These are phyloP conservation scores for Pelodiscus sinensis DNA, from an alignment of 2,113 vertebrate genomes.

Conservation along the genomic window DNA sequence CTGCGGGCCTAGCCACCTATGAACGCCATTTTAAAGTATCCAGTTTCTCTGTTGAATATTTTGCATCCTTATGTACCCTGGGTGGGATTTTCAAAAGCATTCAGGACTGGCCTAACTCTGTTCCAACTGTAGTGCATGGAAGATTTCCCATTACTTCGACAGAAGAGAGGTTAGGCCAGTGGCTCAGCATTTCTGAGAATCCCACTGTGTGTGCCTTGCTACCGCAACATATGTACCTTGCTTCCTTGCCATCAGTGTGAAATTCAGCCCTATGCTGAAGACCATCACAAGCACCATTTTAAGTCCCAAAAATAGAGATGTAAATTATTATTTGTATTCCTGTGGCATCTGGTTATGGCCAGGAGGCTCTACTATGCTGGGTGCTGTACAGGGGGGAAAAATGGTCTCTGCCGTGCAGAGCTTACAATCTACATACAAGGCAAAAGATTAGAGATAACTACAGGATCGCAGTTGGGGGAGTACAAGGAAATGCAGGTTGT, in stretches of 20 bases:
- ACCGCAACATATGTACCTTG: neutral
- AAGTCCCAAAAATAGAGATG: neutral
- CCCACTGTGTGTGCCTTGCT: neutral
- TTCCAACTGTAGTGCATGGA: neutral
- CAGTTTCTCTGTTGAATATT: rapidly evolving
- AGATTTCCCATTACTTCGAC: neutral
- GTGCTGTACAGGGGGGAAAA: neutral
- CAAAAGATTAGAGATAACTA: neutral
- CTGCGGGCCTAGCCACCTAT: no score
- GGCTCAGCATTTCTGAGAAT: neutral
- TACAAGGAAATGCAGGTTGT: neutral
- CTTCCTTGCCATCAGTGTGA: neutral
- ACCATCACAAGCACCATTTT: rapidly evolving
- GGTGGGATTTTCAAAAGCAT: neutral
- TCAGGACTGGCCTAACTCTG: neutral
- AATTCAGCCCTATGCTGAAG: neutral
- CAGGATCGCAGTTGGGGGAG: neutral
- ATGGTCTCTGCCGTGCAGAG: neutral
- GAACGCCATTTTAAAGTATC: neutral
- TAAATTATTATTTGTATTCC: neutral
- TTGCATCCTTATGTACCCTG: neutral
- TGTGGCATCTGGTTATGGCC: no score
- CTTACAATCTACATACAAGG: neutral
- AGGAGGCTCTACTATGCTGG: neutral
- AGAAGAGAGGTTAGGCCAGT: rapidly evolving